A percentile compares a stretch with the other conserved stretches of the same genome.
phyloP scores from a whole-genome alignment of 2,797 vertebrate species.

The Enteromius trimaculatus region DNA sequence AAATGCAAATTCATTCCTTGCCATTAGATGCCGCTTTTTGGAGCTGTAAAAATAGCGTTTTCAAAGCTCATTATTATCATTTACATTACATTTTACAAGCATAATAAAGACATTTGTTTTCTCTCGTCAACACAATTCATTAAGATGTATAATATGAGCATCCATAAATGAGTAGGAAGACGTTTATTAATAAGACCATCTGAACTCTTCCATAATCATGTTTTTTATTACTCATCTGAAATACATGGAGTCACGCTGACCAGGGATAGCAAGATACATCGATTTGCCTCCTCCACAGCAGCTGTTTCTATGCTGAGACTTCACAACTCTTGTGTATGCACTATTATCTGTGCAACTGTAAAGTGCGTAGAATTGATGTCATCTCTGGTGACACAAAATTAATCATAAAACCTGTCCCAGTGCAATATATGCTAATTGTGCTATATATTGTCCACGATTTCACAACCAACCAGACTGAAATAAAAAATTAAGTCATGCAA shows the following conservation, averaged over 20 bases:
- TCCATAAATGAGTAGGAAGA: slow-evolving; percentile 7
- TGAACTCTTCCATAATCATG: slow-evolving; percentile 47
- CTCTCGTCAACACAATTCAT: background rate
- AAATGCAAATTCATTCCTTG: too few species aligned
- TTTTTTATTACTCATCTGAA: slow-evolving; percentile 57
- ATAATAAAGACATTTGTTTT: background rate
- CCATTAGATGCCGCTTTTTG: too few species aligned
- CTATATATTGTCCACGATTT: slow-evolving; percentile 16
- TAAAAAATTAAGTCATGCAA: background rate
- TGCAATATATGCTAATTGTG: slow-evolving; percentile 33
- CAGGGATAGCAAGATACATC: slow-evolving; percentile 52
- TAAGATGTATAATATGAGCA: background rate
- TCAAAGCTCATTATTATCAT: background rate
- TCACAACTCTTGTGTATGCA: slow-evolving; percentile 30
- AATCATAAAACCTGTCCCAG: slow-evolving; percentile 10
- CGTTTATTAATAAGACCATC: slow-evolving; percentile 43
- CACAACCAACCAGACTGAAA: background rate
- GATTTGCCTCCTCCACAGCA: slow-evolving; percentile 62
- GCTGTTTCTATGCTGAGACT: slow-evolving; percentile 53
- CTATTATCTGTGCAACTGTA: slow-evolving; percentile 30
- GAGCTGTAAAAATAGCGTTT: too few species aligned
- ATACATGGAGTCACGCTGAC: slow-evolving; percentile 40
- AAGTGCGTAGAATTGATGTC: slow-evolving; percentile 23
- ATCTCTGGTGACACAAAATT: slow-evolving; percentile 29
- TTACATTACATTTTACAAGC: background rate